Base-by-base conservation (phyloP, 2,797 vertebrate species). In the Diglossa cyanea region DNA sequence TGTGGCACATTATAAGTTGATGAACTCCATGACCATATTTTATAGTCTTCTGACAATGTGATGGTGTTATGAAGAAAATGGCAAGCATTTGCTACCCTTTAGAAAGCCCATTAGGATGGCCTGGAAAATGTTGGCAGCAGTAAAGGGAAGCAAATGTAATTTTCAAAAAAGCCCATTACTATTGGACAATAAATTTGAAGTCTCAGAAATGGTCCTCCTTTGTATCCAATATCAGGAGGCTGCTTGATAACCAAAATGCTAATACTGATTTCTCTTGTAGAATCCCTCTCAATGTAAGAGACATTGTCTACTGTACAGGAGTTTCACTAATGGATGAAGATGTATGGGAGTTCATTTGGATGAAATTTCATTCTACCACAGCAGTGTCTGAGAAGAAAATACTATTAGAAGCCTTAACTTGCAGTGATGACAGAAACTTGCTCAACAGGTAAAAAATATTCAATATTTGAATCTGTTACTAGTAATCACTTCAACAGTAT, bases 281-380 rank as follows among this genome's bases (percentile, higher is more conserved):
- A 98, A 99, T 99, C 86, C 99, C 99, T 58, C 98, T 99, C 24
- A 99, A 99, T 70, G 98, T 99, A 82, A 98, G 99, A 96, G 99
- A 99, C 97, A 99, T 99, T 4, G 99, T 99, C 18, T 99, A 99
- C 98, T 99, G 99, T 96, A 99, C 99, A 3, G 99, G 99, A 70
- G 99, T 99, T 79, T 99, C 99, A 6, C 97, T 99, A 92, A 99
- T 99, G 98, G 99, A 99, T 92, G 99, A 99, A 97, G 99, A 99
- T 75, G 99, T 99, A 85, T 99, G 99, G 99, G 99, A 99, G 95
- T 99, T 99, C 96, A 99, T 99, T 96, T 99, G 99, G 99, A 99
- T 99, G 99, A 99, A 99, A 98, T 99, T 99, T 91, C 99, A 99
- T 98, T 99, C 99, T 10, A 98, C 98, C 39, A 98, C 96, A 31